Base-by-base conservation (phyloP, 2,113 vertebrate genomes). In the Catharus fuscescens region DNA sequence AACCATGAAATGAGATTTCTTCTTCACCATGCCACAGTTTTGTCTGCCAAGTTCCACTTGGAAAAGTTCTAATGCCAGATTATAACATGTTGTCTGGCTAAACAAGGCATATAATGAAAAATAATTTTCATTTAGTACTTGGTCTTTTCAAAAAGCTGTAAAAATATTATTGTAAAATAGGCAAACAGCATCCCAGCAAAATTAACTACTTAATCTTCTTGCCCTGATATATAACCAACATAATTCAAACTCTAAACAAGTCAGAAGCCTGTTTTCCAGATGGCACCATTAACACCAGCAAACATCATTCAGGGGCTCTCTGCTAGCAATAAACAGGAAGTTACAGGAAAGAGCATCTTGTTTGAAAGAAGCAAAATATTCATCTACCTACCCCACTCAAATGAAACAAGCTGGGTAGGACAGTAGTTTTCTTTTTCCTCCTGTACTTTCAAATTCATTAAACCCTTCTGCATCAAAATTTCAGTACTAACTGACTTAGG, bases 131-230 rank as follows among this genome's bases (percentile, higher is more conserved):
- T 89, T 89, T 81, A 64, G 72, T 54, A 67, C 48, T 91, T 2
- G 2, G 44, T 95, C 76, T 91, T 92, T 71, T 36, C 65, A 92
- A 76, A 87, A 82, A 87, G 54, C n/a, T 85, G 70, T 57, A 95
- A 92, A 93, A 95, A 95, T 78, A 85, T 92, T 92, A 72, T 52
- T 76, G 40, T 84, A 76, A 79, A 89, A 89, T 10, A 82, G 65
- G 70, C 17, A 85, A 94, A 82, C 47, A 90, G 29, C 65, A 92
- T 47, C 61, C 14, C 45, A 86, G 23, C 5, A 86, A 91, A 94
- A 92, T 86, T 86, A 88, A 95, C 72, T 65, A 47, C 86, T 86
- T 86, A 32, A 83, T 91, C 65, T 91, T 76, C 61, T 90, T 79
- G 65, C 18, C 11, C 44, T 57, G 74, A 89, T 65, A 42, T 20